Conservation (phyloP, 2,888 invertebrate genomes). For the Cosmia pyralina region DNA sequence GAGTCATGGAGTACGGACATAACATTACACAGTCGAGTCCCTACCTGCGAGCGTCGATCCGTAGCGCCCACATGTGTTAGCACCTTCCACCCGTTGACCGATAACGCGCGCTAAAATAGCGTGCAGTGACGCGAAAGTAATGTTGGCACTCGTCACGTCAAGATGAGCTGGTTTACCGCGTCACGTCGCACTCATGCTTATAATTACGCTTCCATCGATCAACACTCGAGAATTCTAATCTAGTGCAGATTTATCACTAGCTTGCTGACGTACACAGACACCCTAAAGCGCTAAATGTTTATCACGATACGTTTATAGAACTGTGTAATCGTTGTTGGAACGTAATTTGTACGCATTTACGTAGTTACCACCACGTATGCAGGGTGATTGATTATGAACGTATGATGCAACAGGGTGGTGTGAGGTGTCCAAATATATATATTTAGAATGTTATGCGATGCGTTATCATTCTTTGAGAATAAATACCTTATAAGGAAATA, state of each 20-base stretch:
- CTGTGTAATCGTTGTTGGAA: conserved; percentile 78
- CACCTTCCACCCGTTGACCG: conserved; percentile 70
- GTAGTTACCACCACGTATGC: conserved; percentile 68
- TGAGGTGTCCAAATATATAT: conserved; percentile 32
- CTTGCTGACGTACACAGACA: conserved; percentile 80
- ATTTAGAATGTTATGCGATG: conserved; percentile 19
- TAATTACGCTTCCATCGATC: conserved; percentile 79
- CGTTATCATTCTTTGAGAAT: conserved; percentile 3
- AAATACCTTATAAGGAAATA: neutral
- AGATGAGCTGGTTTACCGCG: conserved; percentile 68
- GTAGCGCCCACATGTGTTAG: conserved; percentile 51
- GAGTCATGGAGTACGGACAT: neutral
- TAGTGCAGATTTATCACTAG: conserved; percentile 79
- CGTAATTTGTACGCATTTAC: conserved; percentile 77
- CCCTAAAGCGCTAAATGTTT: conserved; percentile 77
- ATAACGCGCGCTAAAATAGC: conserved; percentile 76
- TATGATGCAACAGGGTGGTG: conserved; percentile 61
- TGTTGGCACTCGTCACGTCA: conserved; percentile 71
- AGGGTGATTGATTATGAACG: conserved; percentile 57
- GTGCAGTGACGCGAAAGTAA: conserved; percentile 75
- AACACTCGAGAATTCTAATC: conserved; percentile 82
- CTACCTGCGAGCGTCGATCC: conserved; percentile 27
- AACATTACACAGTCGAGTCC: conserved; percentile 2
- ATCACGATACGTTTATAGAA: conserved; percentile 81
- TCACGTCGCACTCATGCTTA: conserved; percentile 80